Evolutionary conservation across 2,113 vertebrate genomes (phyloP).

Genomic region (Hyperopisus bebe): DNA sequence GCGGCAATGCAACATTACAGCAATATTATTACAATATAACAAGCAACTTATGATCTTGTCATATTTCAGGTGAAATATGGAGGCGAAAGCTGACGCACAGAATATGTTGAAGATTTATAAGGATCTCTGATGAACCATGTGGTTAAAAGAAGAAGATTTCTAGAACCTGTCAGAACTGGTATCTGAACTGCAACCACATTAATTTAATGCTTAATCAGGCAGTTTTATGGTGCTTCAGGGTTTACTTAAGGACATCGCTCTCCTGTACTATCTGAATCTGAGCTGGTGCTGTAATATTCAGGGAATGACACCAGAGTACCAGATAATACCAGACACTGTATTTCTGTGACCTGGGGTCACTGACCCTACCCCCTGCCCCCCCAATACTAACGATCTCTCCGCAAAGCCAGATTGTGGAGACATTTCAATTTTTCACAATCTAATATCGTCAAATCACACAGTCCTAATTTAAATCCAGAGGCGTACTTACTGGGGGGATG

Average conservation of each 20-base stretch:
- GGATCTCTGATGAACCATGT: background rate
- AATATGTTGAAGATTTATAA: background rate
- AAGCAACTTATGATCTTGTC: background rate
- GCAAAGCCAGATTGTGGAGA: too few relatives aligned
- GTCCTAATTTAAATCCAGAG: background rate
- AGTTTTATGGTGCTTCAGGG: background rate
- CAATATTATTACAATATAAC: background rate
- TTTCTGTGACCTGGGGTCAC: background rate
- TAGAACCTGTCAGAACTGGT: background rate
- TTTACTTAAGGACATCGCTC: background rate
- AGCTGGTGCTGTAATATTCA: background rate
- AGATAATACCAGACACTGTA: background rate
- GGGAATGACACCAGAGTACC: background rate
- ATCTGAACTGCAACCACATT: background rate
- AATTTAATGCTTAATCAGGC: background rate
- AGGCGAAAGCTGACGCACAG: background rate
- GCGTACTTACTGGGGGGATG: background rate
- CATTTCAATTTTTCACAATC: background rate
- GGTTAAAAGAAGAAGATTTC: background rate
- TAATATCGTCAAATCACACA: background rate
- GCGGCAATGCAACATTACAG: background rate
- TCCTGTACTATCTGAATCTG: background rate
- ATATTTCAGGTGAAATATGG: too few relatives aligned
- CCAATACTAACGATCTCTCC: too few relatives aligned
- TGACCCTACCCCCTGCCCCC: background rate